These are phyloP conservation scores for Epizoanthus scotinus DNA, from an alignment of 92 coral and sea anemone species.

Conservation along the genomic window DNA sequence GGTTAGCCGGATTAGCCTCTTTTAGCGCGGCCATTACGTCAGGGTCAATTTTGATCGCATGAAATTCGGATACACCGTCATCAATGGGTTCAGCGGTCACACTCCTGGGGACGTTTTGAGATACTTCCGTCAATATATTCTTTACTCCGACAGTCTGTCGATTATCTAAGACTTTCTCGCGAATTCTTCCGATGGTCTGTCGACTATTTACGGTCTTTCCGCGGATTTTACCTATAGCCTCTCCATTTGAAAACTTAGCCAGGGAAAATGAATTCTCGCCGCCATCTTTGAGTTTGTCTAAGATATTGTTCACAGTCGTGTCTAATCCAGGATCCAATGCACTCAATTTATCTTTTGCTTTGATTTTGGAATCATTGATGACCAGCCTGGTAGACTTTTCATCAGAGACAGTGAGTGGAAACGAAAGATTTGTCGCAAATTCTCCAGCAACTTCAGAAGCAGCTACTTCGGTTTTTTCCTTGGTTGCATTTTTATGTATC, in stretches of 20 bases:
- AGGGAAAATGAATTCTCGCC: not conserved
- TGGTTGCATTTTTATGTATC: constrained; percentile 12
- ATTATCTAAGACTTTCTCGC: constrained; percentile 30
- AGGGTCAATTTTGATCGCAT: constrained; percentile 43
- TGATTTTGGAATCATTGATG: constrained; percentile 42
- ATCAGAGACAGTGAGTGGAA: constrained; percentile 75
- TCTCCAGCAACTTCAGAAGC: constrained; percentile 6
- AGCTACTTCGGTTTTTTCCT: constrained; percentile 8
- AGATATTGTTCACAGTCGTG: constrained; percentile 41
- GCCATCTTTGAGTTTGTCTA: constrained; percentile 35
- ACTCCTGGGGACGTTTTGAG: constrained; percentile 2
- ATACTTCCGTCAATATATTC: not conserved
- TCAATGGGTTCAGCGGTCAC: constrained; percentile 36
- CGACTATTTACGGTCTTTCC: not conserved
- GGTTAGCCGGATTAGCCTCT: not conserved
- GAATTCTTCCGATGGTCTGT: not conserved
- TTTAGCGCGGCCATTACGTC: constrained; percentile 4
- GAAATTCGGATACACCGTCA: constrained; percentile 63
- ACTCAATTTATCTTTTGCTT: constrained; percentile 22
- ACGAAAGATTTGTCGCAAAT: constrained; percentile 72
- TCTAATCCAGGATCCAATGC: constrained; percentile 43
- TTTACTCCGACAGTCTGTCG: constrained; percentile 17
- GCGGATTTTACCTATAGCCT: no score
- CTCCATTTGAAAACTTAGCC: not conserved
- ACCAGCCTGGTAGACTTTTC: constrained; percentile 42